Conservation (phyloP, 2,113 vertebrate genomes). For the Nyctereutes procyonoides region DNA sequence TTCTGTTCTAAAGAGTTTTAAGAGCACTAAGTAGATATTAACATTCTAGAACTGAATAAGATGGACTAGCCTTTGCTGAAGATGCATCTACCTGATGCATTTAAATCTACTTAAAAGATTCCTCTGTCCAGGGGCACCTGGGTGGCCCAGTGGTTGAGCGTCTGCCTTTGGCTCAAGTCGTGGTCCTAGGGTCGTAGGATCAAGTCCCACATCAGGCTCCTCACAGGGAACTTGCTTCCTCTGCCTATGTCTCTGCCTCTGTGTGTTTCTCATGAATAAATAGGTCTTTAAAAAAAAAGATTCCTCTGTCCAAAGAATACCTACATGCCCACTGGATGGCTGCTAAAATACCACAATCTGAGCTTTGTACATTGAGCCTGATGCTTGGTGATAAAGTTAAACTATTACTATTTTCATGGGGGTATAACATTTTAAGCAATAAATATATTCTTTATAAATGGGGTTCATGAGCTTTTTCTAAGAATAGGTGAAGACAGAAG, state of each 20-base stretch:
- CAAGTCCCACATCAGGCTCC: too few relatives aligned
- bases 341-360: conserved; percentile 21
- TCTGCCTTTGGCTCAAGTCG: too few relatives aligned
- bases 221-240: too few relatives aligned
- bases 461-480: not conserved
- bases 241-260: too few relatives aligned
- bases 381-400: conserved; percentile 30
- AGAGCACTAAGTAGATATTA: not conserved
- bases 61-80: not conserved
- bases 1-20: conserved; percentile 44
- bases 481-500: conserved; percentile 22
- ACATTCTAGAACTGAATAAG: not conserved
- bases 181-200: too few relatives aligned
- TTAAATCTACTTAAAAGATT: conserved; percentile 47
- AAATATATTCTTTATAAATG: conserved; percentile 43
- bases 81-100: not conserved
- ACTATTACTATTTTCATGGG: not conserved
- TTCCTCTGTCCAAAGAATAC: not conserved
- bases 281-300: not conserved
- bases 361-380: conserved; percentile 40
- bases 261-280: too few relatives aligned
- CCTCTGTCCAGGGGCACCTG: not conserved
- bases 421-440: conserved; percentile 46
- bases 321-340: not conserved
- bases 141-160: too few relatives aligned